Percentiles rank a stretch among this genome's conserved stretches.
These are phyloP conservation scores for Hydrocynus forskahlii DNA, from an alignment of 2,797 vertebrate species.

Conservation along the genomic window DNA sequence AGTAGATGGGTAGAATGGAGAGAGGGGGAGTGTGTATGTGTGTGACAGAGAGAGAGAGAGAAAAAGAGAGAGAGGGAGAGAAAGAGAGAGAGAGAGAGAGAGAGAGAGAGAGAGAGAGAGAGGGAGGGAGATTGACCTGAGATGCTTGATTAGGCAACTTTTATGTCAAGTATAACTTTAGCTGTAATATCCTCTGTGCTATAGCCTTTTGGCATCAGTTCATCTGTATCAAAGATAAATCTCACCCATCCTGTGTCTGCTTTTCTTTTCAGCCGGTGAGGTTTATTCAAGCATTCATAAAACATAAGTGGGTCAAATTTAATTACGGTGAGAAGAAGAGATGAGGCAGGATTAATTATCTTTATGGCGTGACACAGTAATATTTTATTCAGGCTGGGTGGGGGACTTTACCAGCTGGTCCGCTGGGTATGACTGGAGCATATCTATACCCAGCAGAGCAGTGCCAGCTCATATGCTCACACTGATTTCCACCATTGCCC, in stretches of 20 bases:
- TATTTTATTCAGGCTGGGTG: constrained; percentile 78
- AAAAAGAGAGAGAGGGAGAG: constrained; percentile 48
- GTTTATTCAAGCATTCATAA: constrained; percentile 77
- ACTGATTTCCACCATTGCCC: too few species aligned
- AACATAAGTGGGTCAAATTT: constrained; percentile 79
- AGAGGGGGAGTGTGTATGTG: constrained; percentile 53
- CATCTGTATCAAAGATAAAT: too few species aligned
- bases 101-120: too few species aligned
- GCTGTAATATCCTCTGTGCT: too few species aligned
- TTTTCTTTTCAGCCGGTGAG: constrained; percentile 63
- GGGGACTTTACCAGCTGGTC: constrained; percentile 65
- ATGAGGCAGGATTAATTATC: constrained; percentile 81
- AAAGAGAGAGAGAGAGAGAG: constrained; percentile 53
- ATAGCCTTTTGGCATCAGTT: constrained; percentile 42
- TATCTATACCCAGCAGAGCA: constrained; percentile 66
- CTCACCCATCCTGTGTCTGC: constrained; percentile 59
- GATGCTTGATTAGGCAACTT: not conserved
- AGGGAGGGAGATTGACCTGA: too few species aligned
- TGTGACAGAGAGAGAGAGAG: constrained; percentile 32
- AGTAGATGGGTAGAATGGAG: constrained; percentile 26
- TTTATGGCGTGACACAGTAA: constrained; percentile 76
- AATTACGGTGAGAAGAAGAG: constrained; percentile 73
- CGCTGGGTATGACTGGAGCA: constrained; percentile 52
- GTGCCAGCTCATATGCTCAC: constrained; percentile 64
- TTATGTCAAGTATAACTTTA: not conserved